Evolutionary conservation across 2,888 invertebrate species (phyloP).

Genomic region (Taenaris catops): DNA sequence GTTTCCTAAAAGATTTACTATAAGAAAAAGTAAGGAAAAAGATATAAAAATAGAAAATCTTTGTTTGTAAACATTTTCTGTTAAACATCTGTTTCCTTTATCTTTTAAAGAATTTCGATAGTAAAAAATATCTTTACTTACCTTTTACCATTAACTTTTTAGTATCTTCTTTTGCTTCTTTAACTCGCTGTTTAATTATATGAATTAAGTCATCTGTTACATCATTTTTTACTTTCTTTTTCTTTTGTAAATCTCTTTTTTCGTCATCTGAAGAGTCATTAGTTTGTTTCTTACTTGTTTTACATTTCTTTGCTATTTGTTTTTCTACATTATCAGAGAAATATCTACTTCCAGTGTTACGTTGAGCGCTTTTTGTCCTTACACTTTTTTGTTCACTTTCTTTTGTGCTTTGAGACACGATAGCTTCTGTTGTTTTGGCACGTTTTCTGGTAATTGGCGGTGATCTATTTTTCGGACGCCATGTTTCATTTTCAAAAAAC

Average conservation of each 20-base stretch:
- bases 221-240: constrained; percentile 46
- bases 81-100: no score
- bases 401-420: constrained; percentile 9
- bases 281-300: constrained; percentile 30
- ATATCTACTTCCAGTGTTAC: constrained; percentile 47
- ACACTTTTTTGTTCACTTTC: constrained; percentile 26
- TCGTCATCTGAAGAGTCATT: constrained; percentile 37
- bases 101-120: no score
- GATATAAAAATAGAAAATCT: no score
- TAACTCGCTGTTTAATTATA: constrained; percentile 71
- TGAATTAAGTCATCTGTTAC: constrained; percentile 71
- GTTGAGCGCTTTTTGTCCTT: constrained; percentile 54
- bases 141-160: constrained; percentile 54
- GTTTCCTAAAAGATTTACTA: no score
- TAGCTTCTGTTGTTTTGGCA: constrained; percentile 26
- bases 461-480: constrained; percentile 18
- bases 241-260: constrained; percentile 52
- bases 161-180: constrained; percentile 56
- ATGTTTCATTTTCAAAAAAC: constrained; percentile 40
- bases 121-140: constrained; percentile 19
- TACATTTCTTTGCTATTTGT: constrained; percentile 23
- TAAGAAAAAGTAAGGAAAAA: no score
- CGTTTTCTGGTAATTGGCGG: constrained; percentile 28
- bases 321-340: constrained; percentile 32
- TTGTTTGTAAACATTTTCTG: no score